Base-by-base conservation (phyloP, 2,888 invertebrate genomes). In the Nipponacmea schrenckii region DNA sequence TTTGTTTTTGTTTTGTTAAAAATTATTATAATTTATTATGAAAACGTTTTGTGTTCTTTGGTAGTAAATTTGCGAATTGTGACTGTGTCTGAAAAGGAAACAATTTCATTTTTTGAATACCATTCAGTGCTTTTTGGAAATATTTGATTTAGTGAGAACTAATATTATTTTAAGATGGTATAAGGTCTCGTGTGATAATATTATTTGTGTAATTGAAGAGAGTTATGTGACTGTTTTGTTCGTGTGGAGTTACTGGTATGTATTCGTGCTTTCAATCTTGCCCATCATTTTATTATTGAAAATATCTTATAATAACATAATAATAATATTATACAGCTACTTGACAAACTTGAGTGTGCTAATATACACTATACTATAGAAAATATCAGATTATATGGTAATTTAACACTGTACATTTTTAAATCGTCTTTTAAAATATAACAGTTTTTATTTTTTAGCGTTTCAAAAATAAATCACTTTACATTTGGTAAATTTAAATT, bases 261-360 rank as follows among this genome's bases (percentile, higher is more conserved):
- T 69, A 69, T 48, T 63, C 68, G 68, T 69, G 68, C 68, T 69
- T 69, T 69, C 46, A 63, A 39, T 69, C 68, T 69, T 69, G 68
- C 68, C 68, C 62, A 63, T 46, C 67, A 56, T 24, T 56, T 56
- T 56, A 56, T 56, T 56, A 39, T 39, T 39, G 39, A 39, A 39
- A 39, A 39, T 39, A 39, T 39, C 39, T 39, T 39, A 39, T 39
- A 39, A 39, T 39, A 39, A 39, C 39, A 39, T 39, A 39, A 39
- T 39, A 39, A 39, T 39, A 39, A 39, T 39, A 39, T 39, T 39
- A 8, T 39, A 39, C 39, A 2, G 39, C 39, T 39, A 39, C 39
- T 39, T 39, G 39, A 39, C 39, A 39, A 39, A 5, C 39, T 39
- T 39, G 39, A 39, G 39, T 39, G 39, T 39, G 39, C 4, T 39